phyloP scores from a whole-genome alignment of 2,797 vertebrate species.

The Clarias pachynema region DNA sequence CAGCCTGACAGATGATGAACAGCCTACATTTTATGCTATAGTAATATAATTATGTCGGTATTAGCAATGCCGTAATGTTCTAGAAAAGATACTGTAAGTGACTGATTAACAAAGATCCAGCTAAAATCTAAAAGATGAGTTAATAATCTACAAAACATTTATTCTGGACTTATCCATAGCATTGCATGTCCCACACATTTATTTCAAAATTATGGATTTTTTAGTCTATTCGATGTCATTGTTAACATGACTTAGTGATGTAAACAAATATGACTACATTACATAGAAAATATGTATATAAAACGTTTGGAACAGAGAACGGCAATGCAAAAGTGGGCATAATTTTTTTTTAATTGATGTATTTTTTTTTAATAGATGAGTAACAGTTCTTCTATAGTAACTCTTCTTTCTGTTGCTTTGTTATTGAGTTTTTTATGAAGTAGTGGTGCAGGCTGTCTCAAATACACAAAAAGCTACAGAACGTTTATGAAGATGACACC shows the following conservation, averaged over 20 bases:
- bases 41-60: not conserved
- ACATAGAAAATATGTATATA: not conserved
- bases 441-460: no score
- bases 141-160: not conserved
- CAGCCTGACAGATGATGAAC: slow-evolving; percentile 15
- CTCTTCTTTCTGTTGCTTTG: no score
- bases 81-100: not conserved
- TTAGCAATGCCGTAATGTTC: not conserved
- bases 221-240: not conserved
- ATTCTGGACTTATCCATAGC: not conserved
- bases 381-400: no score
- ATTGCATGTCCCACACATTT: not conserved
- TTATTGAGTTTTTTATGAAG: no score
- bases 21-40: not conserved
- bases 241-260: not conserved
- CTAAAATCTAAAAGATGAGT: not conserved
- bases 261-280: not conserved
- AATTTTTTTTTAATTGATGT: no score
- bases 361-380: no score
- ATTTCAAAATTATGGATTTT: not conserved
- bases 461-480: no score
- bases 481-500: no score
- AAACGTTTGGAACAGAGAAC: not conserved
- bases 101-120: not conserved
- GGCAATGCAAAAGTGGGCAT: not conserved